Evolutionary conservation across 1,140 invertebrate species (phyloP).

Genomic region (Aphis gossypii): DNA sequence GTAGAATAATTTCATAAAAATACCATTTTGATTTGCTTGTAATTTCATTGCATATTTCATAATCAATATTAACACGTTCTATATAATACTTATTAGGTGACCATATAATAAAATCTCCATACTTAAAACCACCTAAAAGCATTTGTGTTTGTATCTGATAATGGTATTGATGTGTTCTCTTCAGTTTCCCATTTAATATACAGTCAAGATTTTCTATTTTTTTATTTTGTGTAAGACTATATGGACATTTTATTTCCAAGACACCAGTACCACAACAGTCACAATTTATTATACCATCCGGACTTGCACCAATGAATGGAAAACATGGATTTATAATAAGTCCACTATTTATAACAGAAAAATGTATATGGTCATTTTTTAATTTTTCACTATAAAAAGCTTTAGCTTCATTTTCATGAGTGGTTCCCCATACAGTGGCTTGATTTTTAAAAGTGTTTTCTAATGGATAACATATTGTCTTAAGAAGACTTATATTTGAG

Average conservation of each 20-base stretch:
- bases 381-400: constrained; percentile 5
- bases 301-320: constrained; percentile 15
- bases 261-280: constrained; percentile 20
- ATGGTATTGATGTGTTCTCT: not conserved
- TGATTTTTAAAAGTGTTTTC: constrained; percentile 9
- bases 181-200: not conserved
- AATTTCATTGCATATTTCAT: constrained; percentile 38
- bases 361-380: constrained; percentile 26
- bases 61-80: not conserved
- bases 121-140: not conserved
- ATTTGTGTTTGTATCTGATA: constrained; percentile 38
- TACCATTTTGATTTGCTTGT: not conserved
- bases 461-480: constrained; percentile 28
- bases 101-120: constrained; percentile 15
- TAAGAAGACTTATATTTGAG: constrained; percentile 5
- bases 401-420: constrained; percentile 16
- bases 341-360: not conserved
- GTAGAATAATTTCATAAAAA: constrained; percentile 5
- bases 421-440: constrained; percentile 15
- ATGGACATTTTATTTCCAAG: constrained; percentile 28
- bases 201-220: not conserved
- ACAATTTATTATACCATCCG: constrained; percentile 19
- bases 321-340: constrained; percentile 27
- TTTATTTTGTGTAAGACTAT: not conserved
- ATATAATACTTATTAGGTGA: constrained; percentile 23